A percentile compares a stretch with the other conserved stretches of the same genome.
Conservation (phyloP, 2,888 invertebrate species). For the Litoditis marina region DNA sequence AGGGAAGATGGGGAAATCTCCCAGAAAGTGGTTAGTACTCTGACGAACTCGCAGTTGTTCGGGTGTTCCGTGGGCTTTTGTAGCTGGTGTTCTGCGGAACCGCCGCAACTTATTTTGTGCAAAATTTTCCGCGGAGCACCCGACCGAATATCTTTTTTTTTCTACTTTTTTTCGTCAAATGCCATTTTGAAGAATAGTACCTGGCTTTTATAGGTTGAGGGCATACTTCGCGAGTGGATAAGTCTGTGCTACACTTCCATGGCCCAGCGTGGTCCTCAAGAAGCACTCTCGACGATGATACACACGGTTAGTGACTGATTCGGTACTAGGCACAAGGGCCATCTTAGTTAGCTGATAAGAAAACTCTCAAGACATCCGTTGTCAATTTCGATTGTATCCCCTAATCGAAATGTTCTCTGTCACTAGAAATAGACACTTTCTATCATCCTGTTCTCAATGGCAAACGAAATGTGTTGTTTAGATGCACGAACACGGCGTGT, state of each 20-base stretch:
- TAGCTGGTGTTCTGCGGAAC: no score
- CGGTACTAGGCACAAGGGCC: neutral
- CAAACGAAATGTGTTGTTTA: constrained; percentile 62
- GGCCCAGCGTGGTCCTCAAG: constrained; percentile 63
- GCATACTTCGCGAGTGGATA: constrained; percentile 90
- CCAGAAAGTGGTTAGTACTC: constrained; percentile 11
- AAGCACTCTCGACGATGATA: constrained; percentile 90
- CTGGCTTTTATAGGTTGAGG: constrained; percentile 84
- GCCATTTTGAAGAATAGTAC: no score
- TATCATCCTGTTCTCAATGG: no score
- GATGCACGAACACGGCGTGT: constrained; percentile 91
- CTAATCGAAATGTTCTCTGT: no score
- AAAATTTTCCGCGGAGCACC: no score
- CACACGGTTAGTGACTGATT: constrained; percentile 42
- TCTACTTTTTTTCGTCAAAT: no score
- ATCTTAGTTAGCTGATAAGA: neutral
- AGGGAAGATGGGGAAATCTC: constrained; percentile 5
- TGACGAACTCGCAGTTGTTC: no score
- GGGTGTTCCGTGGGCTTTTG: neutral
- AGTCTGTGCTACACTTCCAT: constrained; percentile 75
- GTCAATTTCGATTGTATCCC: no score
- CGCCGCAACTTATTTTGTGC: no score
- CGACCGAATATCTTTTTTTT: no score
- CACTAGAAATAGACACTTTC: no score
- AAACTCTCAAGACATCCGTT: no score